Evolutionary conservation across 2,113 vertebrate species (phyloP).

Genomic region (Romanogobio albipinnatus): DNA sequence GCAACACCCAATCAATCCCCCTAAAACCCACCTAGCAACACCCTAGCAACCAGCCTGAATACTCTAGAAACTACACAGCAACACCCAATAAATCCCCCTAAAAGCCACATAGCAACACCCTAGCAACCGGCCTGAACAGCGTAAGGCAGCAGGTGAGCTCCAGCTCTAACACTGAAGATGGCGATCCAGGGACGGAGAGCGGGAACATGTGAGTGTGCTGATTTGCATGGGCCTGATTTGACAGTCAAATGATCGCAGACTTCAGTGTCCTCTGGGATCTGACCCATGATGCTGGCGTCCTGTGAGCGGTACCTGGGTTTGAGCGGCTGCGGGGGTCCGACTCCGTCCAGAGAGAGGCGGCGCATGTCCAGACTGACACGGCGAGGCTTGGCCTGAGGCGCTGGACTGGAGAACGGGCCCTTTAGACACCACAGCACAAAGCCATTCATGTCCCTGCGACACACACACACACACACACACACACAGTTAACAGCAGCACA

Average conservation of each 20-base stretch:
- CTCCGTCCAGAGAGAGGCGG: constrained; percentile 74
- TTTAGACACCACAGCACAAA: constrained; percentile 89
- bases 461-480: constrained; percentile 28
- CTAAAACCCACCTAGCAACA: too few species aligned
- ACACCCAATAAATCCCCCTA: too few species aligned
- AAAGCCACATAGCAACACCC: too few species aligned
- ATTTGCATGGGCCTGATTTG: not conserved
- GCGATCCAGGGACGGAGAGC: not conserved
- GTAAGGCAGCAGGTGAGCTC: not conserved
- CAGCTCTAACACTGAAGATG: not conserved
- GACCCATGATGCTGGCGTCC: not conserved
- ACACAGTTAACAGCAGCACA: too few species aligned
- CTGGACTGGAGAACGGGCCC: constrained; percentile 65
- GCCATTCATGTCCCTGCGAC: constrained; percentile 77
- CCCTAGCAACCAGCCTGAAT: too few species aligned
- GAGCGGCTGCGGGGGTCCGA: constrained; percentile 59
- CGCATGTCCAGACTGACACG: constrained; percentile 73
- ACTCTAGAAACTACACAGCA: too few species aligned
- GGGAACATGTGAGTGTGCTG: not conserved
- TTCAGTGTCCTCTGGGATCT: not conserved
- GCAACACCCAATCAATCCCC: too few species aligned
- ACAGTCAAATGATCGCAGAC: not conserved
- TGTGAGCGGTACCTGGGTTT: constrained; percentile 63
- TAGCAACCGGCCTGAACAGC: too few species aligned
- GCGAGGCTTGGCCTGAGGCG: constrained; percentile 77